Evolutionary conservation across 2,797 vertebrate species (phyloP), one percentile per base, ranked within the genome.

Genomic region (Octomys mimax): DNA sequence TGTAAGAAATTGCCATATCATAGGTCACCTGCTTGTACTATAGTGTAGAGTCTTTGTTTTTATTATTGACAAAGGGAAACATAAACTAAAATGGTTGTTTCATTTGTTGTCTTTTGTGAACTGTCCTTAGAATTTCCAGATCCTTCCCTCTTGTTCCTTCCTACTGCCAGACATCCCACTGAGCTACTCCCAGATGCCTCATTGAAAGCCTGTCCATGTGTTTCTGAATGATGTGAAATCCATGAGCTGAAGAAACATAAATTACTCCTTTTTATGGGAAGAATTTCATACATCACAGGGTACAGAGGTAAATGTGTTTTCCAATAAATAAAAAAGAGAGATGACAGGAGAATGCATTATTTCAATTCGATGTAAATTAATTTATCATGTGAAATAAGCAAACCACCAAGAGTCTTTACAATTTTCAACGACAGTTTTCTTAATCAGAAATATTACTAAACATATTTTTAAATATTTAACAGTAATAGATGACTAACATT

Each of bases 181-280:
- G 96, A 90, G 91, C 49, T 62, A 42, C 66, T 28, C 77, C 54
- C 81, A 71, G 75, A 87, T 92, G 92, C 80, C 85, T 97, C 94
- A 78, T 91, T 96, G 95, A 95, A 96, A 95, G 57, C 39, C 28
- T 84, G 46, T 28, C 92, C 57, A 84, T 77, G 94, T 97, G 91
- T 95, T 97, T 95, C 81, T 92, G 89, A 96, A 70, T 81, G 94
- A 96, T 95, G 83, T 79, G 93, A 96, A 95, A 42, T 75, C 52
- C 9, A 16, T 82, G 93, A 96, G 62, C 70, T 86, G 80, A 94
- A 84, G 78, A 93, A 95, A 87, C 80, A 95, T 89, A 90, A 95
- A 95, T 97, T 90, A 89, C 22, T 61, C 66, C 71, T 70, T 96
- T 94, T 96, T 87, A 85, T 49, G 33, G 36, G n/a, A 78, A 81